Evolutionary conservation across 1,140 invertebrate species (phyloP), one percentile per base, ranked within the genome.

Genomic region (Ooceraea biroi): DNA sequence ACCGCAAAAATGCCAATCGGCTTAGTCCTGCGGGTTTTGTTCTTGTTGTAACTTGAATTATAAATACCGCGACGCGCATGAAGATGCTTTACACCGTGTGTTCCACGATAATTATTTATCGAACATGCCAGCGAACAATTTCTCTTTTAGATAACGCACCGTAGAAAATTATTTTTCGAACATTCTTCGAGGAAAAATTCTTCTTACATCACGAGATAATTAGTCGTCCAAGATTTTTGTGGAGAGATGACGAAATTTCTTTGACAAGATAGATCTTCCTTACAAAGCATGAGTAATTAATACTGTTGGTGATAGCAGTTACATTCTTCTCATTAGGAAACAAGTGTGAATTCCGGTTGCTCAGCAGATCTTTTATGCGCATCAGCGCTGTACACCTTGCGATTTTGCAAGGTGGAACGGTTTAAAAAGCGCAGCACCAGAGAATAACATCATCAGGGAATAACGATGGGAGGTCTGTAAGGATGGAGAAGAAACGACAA

Each of bases 1-100:
- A 78, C 36, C 17, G 60, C 1, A 41, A 77, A 68, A 69, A 57
- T 78, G 41, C 55, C 22, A 78, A 69, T 55, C 22, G 11, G 55
- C 14, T 63, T 76, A 63, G 44, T 77, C 61, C 60, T 76, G n/a
- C 22, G 19, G 30, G 17, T 7, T 55, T 77, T 68, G 10, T 55
- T 77, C 17, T 52, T 41, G 30, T 2, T 19, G 3, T 36, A 12
- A 52, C 48, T 65, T 36, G 30, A 68, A 68, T 55, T 68, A 55
- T 66, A 77, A 77, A 55, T 68, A 68, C 14, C 36, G 14, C 22
- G 10, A 50, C 14, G 12, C 10, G 52, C 44, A 25, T 12, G 19
- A 12, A 30, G 10, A 68, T 50, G 36, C 2, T 25, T 44, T 14
- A 19, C 22, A 30, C 0, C 44, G 63, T 22, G 22, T 25, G 19